Percentiles rank a stretch among this genome's conserved stretches.
phyloP scores from a whole-genome alignment of 2,888 invertebrate species.

The Lordiphosa andalusiaca region DNA sequence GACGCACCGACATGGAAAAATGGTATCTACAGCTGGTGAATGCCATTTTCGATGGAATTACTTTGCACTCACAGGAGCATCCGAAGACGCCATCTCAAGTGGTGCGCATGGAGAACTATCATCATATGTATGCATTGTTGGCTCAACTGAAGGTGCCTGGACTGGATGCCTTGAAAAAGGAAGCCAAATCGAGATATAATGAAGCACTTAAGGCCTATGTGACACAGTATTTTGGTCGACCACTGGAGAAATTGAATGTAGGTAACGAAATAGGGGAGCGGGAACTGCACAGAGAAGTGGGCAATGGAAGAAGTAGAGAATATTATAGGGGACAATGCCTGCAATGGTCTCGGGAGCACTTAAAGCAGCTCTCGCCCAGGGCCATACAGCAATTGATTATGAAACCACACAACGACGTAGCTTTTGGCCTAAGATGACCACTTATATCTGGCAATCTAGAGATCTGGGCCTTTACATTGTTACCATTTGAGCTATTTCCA shows the following conservation, averaged over 20 bases:
- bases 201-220: slow-evolving; percentile 96
- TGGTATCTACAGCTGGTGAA: slow-evolving; percentile 92
- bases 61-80: slow-evolving; percentile 89
- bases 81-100: slow-evolving; percentile 96
- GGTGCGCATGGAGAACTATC: slow-evolving; percentile 97
- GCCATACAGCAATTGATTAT: no score
- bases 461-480: no score
- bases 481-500: no score
- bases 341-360: no score
- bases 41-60: slow-evolving; percentile 91
- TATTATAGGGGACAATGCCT: no score
- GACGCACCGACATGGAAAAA: slow-evolving; percentile 94
- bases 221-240: slow-evolving; percentile 95
- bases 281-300: no score
- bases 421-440: no score
- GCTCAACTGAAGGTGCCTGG: slow-evolving; percentile 94
- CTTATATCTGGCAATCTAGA: no score
- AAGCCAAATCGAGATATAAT: slow-evolving; percentile 93
- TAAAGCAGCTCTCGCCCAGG: no score
- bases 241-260: slow-evolving; percentile 94
- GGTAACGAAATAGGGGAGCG: slow-evolving; percentile 30
- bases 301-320: no score
- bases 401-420: no score
- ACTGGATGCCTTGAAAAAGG: slow-evolving; percentile 92
- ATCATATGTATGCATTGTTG: slow-evolving; percentile 92